Percentiles rank a stretch among this genome's conserved stretches.
Conservation (phyloP, 1,140 invertebrate species). For the Trypoxylus dichotomus region DNA sequence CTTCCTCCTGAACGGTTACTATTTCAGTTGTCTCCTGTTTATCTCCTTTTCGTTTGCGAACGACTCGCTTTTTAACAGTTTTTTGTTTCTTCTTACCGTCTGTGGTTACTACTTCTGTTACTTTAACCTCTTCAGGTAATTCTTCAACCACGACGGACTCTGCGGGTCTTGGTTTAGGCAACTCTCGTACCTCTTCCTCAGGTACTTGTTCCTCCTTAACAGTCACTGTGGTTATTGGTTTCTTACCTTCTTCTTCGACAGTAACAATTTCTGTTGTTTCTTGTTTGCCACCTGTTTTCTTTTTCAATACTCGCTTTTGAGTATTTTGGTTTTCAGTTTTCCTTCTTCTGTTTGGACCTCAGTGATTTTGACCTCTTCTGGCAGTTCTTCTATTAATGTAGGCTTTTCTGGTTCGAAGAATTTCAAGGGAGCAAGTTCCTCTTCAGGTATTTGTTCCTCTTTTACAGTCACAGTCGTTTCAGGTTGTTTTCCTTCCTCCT, state of each 20-base stretch:
- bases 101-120: constrained; percentile 32
- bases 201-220: constrained; percentile 40
- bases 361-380: constrained; percentile 52
- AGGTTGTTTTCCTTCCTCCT: constrained; percentile 49
- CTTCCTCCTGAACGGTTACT: constrained; percentile 56
- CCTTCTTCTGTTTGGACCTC: constrained; percentile 46
- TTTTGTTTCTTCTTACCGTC: constrained; percentile 38
- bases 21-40: constrained; percentile 56
- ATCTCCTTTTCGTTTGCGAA: constrained; percentile 40
- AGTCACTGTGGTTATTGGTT: constrained; percentile 49
- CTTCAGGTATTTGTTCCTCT: constrained; percentile 34
- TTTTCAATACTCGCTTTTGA: constrained; percentile 46
- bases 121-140: constrained; percentile 50
- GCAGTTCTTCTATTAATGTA: constrained; percentile 44
- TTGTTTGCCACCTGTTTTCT: constrained; percentile 47
- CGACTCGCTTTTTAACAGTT: constrained; percentile 39
- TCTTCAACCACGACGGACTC: constrained; percentile 42
- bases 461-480: constrained; percentile 45
- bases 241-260: constrained; percentile 48
- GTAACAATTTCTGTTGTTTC: constrained; percentile 49
- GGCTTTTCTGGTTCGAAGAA: constrained; percentile 29
- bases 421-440: constrained; percentile 45
- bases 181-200: constrained; percentile 39
- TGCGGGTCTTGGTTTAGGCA: constrained; percentile 36
- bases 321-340: constrained; percentile 45